These are phyloP conservation scores for Harpagifer antarcticus DNA, from an alignment of 2,797 vertebrate genomes.

Conservation along the genomic window DNA sequence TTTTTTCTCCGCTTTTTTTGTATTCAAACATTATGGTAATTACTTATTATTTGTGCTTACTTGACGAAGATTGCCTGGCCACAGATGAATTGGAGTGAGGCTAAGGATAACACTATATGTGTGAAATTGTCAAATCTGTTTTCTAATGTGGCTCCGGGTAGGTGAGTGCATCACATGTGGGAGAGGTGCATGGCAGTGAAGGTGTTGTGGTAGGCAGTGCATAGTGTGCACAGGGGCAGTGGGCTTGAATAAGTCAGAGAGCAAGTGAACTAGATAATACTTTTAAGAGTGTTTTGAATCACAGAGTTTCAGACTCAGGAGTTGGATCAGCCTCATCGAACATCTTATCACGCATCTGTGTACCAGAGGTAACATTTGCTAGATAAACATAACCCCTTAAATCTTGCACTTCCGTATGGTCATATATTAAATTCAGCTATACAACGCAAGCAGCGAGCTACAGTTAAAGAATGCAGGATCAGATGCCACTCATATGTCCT, in stretches of 20 bases:
- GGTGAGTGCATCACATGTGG: slow-evolving; percentile 68
- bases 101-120: slow-evolving; percentile 69
- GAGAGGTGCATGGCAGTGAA: slow-evolving; percentile 47
- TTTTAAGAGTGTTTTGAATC: slow-evolving; percentile 58
- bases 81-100: slow-evolving; percentile 81
- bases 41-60: slow-evolving; percentile 83
- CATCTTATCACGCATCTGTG: slow-evolving; percentile 42
- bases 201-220: too few species aligned
- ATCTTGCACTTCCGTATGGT: slow-evolving; percentile 50
- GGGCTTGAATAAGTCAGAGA: slow-evolving; percentile 65
- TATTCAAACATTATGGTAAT: slow-evolving; percentile 85
- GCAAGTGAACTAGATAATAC: slow-evolving; percentile 73
- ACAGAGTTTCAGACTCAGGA: slow-evolving; percentile 19
- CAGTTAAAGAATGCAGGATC: slow-evolving; percentile 68
- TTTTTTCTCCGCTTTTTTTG: slow-evolving; percentile 33
- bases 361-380: slow-evolving; percentile 54
- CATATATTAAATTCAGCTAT: slow-evolving; percentile 63
- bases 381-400: slow-evolving; percentile 60
- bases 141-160: slow-evolving; percentile 68
- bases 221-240: slow-evolving; percentile 37
- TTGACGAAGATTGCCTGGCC: slow-evolving; percentile 80
- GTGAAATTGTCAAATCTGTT: slow-evolving; percentile 79
- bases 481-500: slow-evolving; percentile 70
- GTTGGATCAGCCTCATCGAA: slow-evolving; percentile 15
- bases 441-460: slow-evolving; percentile 42